phyloP scores from a whole-genome alignment of 2,113 vertebrate genomes.

The Zeus faber region DNA sequence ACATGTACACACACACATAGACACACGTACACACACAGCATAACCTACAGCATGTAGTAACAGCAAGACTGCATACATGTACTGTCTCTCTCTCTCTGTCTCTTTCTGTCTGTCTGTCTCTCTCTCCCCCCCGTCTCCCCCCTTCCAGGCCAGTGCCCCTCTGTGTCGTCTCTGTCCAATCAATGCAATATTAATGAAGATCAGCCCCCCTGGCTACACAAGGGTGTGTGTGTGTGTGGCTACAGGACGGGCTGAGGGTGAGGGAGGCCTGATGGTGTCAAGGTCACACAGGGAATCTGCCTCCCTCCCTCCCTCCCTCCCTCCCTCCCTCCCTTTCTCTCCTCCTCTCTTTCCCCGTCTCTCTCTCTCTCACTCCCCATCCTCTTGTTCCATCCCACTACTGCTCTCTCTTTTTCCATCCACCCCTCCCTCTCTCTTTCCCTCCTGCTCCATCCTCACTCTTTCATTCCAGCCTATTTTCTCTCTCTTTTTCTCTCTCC shows the following conservation, averaged over 20 bases:
- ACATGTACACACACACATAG: no score
- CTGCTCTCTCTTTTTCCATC: no score
- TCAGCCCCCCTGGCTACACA: neutral
- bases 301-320: neutral
- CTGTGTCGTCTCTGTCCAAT: neutral
- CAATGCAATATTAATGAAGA: neutral
- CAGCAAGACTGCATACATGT: no score
- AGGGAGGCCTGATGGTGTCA: neutral
- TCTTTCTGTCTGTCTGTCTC: neutral
- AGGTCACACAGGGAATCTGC: neutral
- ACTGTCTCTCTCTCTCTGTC: slow-evolving; percentile 20
- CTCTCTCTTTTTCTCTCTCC: neutral
- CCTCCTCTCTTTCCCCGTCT: slow-evolving; percentile 21
- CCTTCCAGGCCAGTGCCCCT: slow-evolving; percentile 17
- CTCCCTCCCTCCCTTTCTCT: slow-evolving; percentile 9
- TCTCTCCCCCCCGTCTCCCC: neutral
- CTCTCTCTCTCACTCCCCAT: neutral
- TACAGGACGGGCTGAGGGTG: neutral
- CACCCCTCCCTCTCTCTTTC: no score
- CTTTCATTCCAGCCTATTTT: no score
- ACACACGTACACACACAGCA: no score
- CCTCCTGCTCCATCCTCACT: neutral
- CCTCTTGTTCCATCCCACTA: no score
- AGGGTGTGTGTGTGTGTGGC: neutral
- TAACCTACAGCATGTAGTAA: no score